A percentile compares a stretch with the other conserved stretches of the same genome.
Conservation (phyloP, 2,113 vertebrate genomes). For the Okapia johnstoni region DNA sequence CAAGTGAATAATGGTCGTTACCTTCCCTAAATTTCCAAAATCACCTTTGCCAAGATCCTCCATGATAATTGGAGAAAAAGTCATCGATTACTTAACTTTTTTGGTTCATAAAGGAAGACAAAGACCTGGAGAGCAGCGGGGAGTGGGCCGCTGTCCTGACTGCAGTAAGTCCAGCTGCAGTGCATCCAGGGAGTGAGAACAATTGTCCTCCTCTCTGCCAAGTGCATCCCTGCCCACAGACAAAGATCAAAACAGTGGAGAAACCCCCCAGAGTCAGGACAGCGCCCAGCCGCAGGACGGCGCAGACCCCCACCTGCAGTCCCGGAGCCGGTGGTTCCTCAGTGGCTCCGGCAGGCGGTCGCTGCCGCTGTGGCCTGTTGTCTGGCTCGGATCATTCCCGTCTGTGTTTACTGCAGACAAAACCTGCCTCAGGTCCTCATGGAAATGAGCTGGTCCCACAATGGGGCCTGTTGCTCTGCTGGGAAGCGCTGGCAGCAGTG, state of each 20-base stretch:
- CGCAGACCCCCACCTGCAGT: accelerated
- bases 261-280: not conserved
- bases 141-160: too few species aligned
- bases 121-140: not conserved
- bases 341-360: accelerated
- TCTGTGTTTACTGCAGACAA: not conserved
- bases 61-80: not conserved
- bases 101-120: not conserved
- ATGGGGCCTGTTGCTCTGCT: not conserved
- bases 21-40: not conserved
- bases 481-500: not conserved
- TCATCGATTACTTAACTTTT: not conserved
- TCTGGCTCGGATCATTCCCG: not conserved
- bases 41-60: too few species aligned
- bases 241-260: not conserved
- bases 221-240: not conserved
- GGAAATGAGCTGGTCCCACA: not conserved
- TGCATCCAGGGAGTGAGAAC: not conserved
- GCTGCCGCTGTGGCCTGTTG: accelerated
- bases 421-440: too few species aligned
- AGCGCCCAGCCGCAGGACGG: not conserved
- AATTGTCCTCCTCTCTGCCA: not conserved
- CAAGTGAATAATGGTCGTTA: not conserved
- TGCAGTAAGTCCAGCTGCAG: not conserved
- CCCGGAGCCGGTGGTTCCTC: accelerated